Base-by-base conservation (phyloP, 2,888 invertebrate genomes). In the Merodon equestris region DNA sequence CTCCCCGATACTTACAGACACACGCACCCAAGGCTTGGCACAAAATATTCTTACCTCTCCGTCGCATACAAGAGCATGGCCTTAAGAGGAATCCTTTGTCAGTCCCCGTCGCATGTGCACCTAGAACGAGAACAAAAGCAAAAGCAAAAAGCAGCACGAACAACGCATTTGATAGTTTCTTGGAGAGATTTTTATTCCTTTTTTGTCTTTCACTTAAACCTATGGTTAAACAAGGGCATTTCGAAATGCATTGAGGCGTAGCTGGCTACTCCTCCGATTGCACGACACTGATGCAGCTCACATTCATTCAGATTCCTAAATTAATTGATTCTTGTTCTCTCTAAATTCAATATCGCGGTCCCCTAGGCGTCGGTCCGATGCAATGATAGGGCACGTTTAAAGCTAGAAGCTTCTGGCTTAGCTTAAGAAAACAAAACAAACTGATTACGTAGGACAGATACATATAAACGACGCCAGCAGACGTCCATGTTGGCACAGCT, bases 401-500 rank as follows among this genome's bases (percentile, higher is more conserved):
- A 40, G 15, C 58, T 53, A 68, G 18, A 45, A 15, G 54, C 17
- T 66, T 48, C 45, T 45, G 40, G 40, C 57, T 51, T 58, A 71
- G 51, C 45, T 1, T 40, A 56, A 44, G n/a, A 40, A 40, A 40
- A 27, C 27, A 2, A 27, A 27, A 27, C 2, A 40, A 40, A 3
- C 3, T 27, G 7, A 34, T 48, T 18, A 48, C 27, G 19, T 48
- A 57, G 17, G 50, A 27, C 7, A 54, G 66, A 56, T 60, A 57
- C 56, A 61, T 71, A 71, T 71, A 76, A 76, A 64, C 44, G 54
- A 70, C 63, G 63, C 9, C 10, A 12, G 40, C 48, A 53, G 47
- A 61, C 44, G 61, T 60, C 66, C 61, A 63, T 40, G 40, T 79
- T 79, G 79, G 79, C 79, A 79, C 79, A 68, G 77, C 73, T 79